Evolutionary conservation across 2,113 vertebrate species (phyloP).

Genomic region (Xiphorhynchus elegans): DNA sequence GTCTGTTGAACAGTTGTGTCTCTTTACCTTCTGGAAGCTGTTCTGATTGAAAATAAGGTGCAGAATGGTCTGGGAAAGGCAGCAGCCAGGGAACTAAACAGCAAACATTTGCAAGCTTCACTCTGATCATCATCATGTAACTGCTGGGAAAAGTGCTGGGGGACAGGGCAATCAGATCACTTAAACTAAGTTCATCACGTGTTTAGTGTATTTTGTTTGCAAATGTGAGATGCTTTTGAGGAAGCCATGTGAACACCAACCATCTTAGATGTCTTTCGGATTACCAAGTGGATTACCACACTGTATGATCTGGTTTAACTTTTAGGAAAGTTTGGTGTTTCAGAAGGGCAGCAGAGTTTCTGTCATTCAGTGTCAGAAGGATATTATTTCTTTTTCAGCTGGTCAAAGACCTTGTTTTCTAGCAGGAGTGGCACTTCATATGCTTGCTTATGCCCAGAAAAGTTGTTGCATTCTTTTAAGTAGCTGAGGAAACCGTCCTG

Average conservation of each 20-base stretch:
- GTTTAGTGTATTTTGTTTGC: not conserved
- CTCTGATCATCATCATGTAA: not conserved
- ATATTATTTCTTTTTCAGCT: not conserved
- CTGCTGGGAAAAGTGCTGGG: not conserved
- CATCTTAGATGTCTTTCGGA: not conserved
- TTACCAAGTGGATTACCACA: not conserved
- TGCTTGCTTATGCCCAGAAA: not conserved
- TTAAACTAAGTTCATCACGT: not conserved
- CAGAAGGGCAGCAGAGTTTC: not conserved
- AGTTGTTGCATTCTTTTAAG: not conserved
- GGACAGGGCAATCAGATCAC: not conserved
- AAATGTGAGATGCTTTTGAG: not conserved
- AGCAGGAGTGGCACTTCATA: not conserved
- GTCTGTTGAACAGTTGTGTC: accelerated
- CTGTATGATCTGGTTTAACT: not conserved
- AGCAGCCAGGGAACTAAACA: not conserved
- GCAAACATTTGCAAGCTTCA: not conserved
- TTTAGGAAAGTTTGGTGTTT: not conserved
- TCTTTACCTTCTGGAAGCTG: not conserved
- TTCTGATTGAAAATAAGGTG: not conserved
- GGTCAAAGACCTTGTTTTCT: not conserved
- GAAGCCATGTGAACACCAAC: not conserved
- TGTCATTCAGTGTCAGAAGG: not conserved
- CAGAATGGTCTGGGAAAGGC: not conserved
- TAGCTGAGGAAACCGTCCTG: conserved; percentile 12